phyloP scores from a whole-genome alignment of 1,140 invertebrate species.

The Pseudoatta argentina region DNA sequence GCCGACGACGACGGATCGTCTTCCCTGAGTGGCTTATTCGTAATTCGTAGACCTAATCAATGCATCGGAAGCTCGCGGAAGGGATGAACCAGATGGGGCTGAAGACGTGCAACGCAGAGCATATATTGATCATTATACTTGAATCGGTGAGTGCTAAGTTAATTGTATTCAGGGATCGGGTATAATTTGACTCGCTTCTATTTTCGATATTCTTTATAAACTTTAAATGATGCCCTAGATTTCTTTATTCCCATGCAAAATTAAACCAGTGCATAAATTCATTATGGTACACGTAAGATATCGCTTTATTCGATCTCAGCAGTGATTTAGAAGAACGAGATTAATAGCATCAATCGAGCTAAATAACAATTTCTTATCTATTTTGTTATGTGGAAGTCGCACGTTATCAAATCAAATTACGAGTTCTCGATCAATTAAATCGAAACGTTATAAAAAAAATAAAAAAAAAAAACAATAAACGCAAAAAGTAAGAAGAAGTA shows the following conservation, averaged over 20 bases:
- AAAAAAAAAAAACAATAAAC: background rate
- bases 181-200: background rate
- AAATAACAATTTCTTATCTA: constrained; percentile 2
- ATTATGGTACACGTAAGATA: background rate
- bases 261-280: background rate
- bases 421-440: background rate
- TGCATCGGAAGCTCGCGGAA: constrained; percentile 15
- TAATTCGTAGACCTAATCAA: constrained; percentile 66
- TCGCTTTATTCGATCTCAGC: background rate
- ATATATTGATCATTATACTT: constrained; percentile 42
- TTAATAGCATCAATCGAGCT: background rate
- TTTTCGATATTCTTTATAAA: background rate
- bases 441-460: background rate
- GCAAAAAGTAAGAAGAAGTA: background rate
- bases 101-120: constrained; percentile 18
- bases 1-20: constrained; percentile 61
- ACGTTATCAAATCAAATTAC: background rate
- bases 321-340: background rate
- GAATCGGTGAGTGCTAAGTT: constrained; percentile 48
- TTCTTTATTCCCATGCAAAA: background rate
- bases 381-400: background rate
- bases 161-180: constrained; percentile 22
- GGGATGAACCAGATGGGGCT: constrained; percentile 18
- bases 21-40: constrained; percentile 73
- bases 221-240: background rate